Evolutionary conservation across 2,797 vertebrate species (phyloP).

Genomic region (Oryzias dopingdopingensis): DNA sequence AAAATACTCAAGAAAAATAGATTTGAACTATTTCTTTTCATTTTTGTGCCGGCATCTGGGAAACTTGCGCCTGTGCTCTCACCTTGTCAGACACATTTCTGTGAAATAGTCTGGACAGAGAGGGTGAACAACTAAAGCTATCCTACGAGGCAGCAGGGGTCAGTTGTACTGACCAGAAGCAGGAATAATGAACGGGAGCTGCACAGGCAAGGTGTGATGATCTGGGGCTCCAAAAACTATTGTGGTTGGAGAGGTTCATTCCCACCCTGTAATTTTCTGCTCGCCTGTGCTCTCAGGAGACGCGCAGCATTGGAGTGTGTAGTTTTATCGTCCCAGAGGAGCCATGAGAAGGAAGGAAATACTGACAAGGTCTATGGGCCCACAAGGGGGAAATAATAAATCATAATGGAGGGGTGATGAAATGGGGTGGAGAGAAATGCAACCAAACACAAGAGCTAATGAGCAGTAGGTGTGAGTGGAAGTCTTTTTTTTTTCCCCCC

Average conservation of each 20-base stretch:
- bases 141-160: neutral
- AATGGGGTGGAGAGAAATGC: slow-evolving; percentile 18
- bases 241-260: slow-evolving; percentile 19
- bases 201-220: slow-evolving; percentile 12
- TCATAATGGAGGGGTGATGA: slow-evolving; percentile 32
- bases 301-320: slow-evolving; percentile 2
- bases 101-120: slow-evolving; percentile 8
- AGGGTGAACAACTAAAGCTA: neutral
- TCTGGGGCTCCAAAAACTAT: slow-evolving; percentile 2
- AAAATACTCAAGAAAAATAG: too few relatives aligned
- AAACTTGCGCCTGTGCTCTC: neutral
- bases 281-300: slow-evolving; percentile 13
- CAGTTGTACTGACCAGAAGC: neutral
- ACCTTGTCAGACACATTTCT: neutral
- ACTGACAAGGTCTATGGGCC: slow-evolving; percentile 10
- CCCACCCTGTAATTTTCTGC: slow-evolving; percentile 20
- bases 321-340: slow-evolving; percentile 10
- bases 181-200: slow-evolving; percentile 24
- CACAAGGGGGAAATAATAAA: slow-evolving; percentile 24
- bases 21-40: too few relatives aligned
- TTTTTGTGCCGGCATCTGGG: neutral
- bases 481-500: neutral
- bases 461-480: slow-evolving; percentile 15
- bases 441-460: slow-evolving; percentile 39
- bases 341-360: slow-evolving; percentile 4